Evolutionary conservation across 2,888 invertebrate genomes (phyloP).

Genomic region (Odontomyia ornata): DNA sequence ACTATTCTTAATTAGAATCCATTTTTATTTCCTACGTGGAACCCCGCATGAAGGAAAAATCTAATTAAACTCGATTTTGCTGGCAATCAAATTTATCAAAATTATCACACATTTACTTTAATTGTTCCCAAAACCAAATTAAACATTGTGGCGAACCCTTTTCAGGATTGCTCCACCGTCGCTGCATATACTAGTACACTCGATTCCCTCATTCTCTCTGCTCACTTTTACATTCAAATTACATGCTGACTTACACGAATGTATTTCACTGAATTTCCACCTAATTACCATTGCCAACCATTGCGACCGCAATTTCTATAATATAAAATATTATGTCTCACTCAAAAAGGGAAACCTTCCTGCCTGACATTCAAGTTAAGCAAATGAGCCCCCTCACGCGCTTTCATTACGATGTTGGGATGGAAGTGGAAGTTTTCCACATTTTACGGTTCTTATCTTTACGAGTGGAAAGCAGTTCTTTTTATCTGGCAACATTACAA

Average conservation of each 20-base stretch:
- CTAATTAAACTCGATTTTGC: not conserved
- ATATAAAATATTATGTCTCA: slow-evolving; percentile 31
- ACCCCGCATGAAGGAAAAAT: not conserved
- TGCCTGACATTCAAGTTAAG: not conserved
- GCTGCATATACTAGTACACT: no score
- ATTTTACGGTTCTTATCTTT: slow-evolving; percentile 49
- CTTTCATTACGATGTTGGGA: not conserved
- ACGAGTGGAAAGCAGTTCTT: slow-evolving; percentile 40
- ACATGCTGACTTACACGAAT: slow-evolving; percentile 28
- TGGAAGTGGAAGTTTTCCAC: slow-evolving; percentile 36
- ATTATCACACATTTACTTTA: slow-evolving; percentile 50
- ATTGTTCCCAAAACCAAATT: slow-evolving; percentile 47
- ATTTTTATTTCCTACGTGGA: no score
- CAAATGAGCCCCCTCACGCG: not conserved
- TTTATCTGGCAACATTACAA: slow-evolving; percentile 37
- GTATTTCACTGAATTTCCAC: slow-evolving; percentile 32
- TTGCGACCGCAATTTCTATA: slow-evolving; percentile 40
- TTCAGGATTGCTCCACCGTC: not conserved
- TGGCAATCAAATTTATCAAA: slow-evolving; percentile 49
- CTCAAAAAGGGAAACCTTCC: slow-evolving; percentile 22
- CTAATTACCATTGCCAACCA: slow-evolving; percentile 30
- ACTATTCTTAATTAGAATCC: not conserved
- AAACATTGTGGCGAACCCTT: slow-evolving; percentile 46
- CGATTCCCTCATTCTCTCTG: not conserved
- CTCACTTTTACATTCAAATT: slow-evolving; percentile 1